phyloP scores from a whole-genome alignment of 2,797 vertebrate genomes.

The Lepus oiostolus region DNA sequence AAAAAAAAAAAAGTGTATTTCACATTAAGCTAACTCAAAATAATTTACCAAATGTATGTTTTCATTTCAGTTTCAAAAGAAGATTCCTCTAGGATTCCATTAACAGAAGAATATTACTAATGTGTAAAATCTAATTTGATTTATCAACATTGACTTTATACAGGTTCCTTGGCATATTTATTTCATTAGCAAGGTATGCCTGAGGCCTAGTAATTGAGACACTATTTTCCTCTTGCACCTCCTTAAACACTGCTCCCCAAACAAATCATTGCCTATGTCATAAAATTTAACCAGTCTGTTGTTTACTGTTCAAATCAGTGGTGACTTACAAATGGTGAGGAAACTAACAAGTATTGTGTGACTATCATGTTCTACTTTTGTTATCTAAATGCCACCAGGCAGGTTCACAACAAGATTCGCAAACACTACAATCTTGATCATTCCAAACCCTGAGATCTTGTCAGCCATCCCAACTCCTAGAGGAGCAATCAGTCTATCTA shows the following conservation, averaged over 20 bases:
- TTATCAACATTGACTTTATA: background rate
- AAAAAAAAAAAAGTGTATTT: background rate
- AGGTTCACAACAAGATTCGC: background rate
- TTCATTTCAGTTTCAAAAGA: slow-evolving; percentile 31
- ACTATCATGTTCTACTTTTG: background rate
- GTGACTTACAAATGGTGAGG: background rate
- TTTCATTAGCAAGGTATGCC: background rate
- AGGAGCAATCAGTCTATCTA: background rate
- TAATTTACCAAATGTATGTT: background rate
- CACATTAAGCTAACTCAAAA: background rate
- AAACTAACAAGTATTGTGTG: background rate
- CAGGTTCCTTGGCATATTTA: background rate
- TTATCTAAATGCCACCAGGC: background rate
- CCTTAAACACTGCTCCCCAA: slow-evolving; percentile 36
- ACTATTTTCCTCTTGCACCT: background rate
- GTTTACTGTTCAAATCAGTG: slow-evolving; percentile 16
- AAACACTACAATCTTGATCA: background rate
- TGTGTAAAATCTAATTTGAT: background rate
- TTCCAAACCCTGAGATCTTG: background rate
- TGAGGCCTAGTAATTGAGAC: background rate
- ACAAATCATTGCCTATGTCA: slow-evolving; percentile 11
- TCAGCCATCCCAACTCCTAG: background rate
- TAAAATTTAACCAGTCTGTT: background rate
- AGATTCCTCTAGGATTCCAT: background rate
- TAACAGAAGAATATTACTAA: background rate